Base-by-base conservation (phyloP, 2,113 vertebrate genomes). In the Barnardius zonarius region DNA sequence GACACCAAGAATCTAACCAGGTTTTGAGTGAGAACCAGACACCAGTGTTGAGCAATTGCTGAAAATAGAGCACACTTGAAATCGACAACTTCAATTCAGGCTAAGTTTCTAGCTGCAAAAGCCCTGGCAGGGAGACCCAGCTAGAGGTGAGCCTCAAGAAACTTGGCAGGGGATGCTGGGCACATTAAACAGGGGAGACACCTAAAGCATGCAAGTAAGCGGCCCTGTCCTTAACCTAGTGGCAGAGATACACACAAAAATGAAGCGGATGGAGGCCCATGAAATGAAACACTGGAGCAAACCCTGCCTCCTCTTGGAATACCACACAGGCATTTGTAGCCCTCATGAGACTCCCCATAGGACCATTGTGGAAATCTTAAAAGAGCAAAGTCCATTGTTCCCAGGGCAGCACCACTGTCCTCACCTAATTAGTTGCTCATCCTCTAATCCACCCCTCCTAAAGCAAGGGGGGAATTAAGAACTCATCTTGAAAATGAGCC, bases 191-290 rank as follows among this genome's bases (percentile, higher is more conserved):
- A 11, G 41, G 4, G 6, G 23, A 84, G 54, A 51, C 11, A 30
- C 5, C 5, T 3, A 76, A 35, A 2, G 5, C 0, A 2, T 4
- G 10, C 31, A 72, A 64, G 57, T 61, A 80, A 44, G 20, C 11
- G 1, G 59, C 59, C 51, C 44, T 83, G 59, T 46, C 76, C 52
- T 79, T 35, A 55, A 37, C 7, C 10, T 49, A 44, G 37, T 1
- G 1, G 24, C 10, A 61, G 54, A 77, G 17, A 44, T 5, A 15
- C 23, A 25, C 10, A 31, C 20, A 66, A 61, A 77, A 76, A 54
- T 23, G 7, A 35, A 74, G 16, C 7, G 7, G 8, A 24, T n/a
- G 6, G 13, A 4, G 3, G 5, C 5, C 2, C 16, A 31, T 9
- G 6, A 33, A 62, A 25, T 12, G 30, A 73, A 52, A 62, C 4